Base-by-base conservation (phyloP, 2,888 invertebrate genomes). In the Apamea crenata region DNA sequence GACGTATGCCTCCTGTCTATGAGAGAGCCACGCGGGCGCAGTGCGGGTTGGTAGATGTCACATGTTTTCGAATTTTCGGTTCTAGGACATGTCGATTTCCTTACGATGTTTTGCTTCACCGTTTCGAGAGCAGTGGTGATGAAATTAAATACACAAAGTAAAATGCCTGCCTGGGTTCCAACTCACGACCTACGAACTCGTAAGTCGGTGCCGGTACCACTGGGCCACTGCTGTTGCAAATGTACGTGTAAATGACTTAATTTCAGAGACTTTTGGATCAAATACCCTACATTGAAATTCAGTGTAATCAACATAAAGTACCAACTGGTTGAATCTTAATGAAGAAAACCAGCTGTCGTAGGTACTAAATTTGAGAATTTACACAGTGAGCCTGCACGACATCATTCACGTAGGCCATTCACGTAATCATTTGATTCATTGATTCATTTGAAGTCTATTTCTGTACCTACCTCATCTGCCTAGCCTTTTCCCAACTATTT, bases 231-330 rank as follows among this genome's bases (percentile, higher is more conserved):
- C 56, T 56, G 25, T 25, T 25, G 10, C 56, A 56, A 25, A 53
- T 53, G 40, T 44, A 29, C 40, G 21, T 56, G 18, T 40, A 63
- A 67, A 61, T 29, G 3, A 56, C 56, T 25, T 36, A n/a, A 32
- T 72, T 44, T 63, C 25, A 68, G 2, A 65, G 56, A 70, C 53
- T 61, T 53, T 65, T 40, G 7, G 7, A 50, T 40, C 21, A n/a
- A 78, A 53, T 63, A 68, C 14, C 3, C 4, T 21, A 5, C 40
- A 40, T 59, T 29, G 29, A 70, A 53, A 83, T 73, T 63, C 29
- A 21, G 6, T 50, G 7, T 12, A 47, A 36, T 40, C 18, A 21
- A 44, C n/a, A 36, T 21, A n/a, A n/a, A 61, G 36, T 44, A 56
- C 69, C 32, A 16, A 10, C 47, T 63, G 4, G 4, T n/a, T 61